phyloP scores from a whole-genome alignment of 2,797 vertebrate species.

The Pseudotriccus pelzelni region DNA sequence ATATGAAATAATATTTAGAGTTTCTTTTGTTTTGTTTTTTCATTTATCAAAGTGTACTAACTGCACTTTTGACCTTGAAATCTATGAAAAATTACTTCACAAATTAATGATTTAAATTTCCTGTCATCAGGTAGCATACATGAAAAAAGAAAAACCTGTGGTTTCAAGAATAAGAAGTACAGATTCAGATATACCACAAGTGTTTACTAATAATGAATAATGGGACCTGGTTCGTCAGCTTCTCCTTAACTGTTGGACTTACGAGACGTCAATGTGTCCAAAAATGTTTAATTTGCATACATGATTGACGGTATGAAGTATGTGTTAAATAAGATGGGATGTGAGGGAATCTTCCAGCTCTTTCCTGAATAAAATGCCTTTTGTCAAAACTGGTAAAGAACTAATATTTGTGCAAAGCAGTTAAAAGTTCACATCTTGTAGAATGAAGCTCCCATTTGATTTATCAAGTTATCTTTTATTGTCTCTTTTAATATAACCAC shows the following conservation, averaged over 20 bases:
- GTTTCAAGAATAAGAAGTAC: not conserved
- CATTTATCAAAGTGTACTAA: not conserved
- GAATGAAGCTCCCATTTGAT: not conserved
- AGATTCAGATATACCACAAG: not conserved
- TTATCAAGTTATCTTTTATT: not conserved
- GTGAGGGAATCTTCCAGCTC: not conserved
- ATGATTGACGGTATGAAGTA: not conserved
- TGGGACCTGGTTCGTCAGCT: not conserved
- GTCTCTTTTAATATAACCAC: not conserved
- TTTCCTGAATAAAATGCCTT: not conserved
- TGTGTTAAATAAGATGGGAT: not conserved
- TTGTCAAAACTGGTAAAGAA: not conserved
- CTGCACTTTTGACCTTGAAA: not conserved
- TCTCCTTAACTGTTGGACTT: not conserved
- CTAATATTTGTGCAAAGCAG: not conserved
- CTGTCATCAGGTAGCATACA: not conserved
- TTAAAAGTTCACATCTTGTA: not conserved
- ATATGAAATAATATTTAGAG: not conserved
- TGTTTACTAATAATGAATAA: not conserved
- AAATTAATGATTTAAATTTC: not conserved
- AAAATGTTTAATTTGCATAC: not conserved
- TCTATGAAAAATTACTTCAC: not conserved
- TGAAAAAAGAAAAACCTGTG: not conserved
- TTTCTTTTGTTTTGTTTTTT: not conserved
- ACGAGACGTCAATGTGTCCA: not conserved